Evolutionary conservation across 2,113 vertebrate species (phyloP).

Genomic region (Lonchura striata): DNA sequence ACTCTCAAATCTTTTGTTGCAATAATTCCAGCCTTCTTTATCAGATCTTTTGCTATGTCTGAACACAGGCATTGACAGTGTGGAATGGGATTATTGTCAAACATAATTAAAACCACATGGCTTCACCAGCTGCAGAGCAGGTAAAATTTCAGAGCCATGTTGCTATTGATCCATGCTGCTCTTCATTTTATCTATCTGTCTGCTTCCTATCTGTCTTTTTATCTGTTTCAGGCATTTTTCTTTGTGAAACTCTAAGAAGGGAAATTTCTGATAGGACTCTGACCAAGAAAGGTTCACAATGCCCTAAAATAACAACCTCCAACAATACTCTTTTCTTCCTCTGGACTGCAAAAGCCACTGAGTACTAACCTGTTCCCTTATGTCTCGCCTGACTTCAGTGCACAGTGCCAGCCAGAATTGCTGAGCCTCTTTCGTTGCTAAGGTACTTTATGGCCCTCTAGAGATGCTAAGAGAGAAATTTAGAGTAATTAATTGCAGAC

Average conservation of each 20-base stretch:
- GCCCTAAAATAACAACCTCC: neutral
- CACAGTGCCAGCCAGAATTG: neutral
- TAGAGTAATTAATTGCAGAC: neutral
- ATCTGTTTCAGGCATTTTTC: neutral
- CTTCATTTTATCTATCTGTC: neutral
- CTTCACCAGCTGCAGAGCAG: neutral
- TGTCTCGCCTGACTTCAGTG: neutral
- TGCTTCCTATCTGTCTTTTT: neutral
- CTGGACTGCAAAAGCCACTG: conserved; percentile 29
- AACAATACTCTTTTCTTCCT: neutral
- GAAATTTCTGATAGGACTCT: neutral
- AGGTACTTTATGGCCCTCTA: conserved; percentile 13
- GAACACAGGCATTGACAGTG: neutral
- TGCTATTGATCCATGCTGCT: neutral
- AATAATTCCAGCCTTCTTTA: neutral
- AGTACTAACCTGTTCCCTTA: neutral
- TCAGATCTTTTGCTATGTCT: neutral
- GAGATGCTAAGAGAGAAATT: neutral
- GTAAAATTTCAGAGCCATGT: neutral
- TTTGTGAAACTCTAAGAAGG: neutral
- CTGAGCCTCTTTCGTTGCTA: neutral
- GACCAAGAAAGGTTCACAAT: neutral
- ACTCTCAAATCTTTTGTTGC: neutral
- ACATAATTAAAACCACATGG: conserved; percentile 6
- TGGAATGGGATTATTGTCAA: neutral